Evolutionary conservation across 1,140 invertebrate species (phyloP), one percentile per base, ranked within the genome.

Genomic region (Hestina assimilis): DNA sequence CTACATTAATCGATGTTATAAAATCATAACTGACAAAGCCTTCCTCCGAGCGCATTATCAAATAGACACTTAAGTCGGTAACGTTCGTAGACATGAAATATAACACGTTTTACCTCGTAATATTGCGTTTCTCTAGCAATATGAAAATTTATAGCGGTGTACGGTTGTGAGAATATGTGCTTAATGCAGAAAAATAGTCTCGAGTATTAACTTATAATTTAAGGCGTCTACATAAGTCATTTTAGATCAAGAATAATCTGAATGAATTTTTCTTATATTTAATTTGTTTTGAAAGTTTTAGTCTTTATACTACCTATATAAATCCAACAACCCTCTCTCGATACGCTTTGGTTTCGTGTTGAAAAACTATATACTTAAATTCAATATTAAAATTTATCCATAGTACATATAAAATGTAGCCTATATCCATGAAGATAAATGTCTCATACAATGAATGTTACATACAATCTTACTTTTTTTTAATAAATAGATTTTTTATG

Each of bases 71-170:
- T 63, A 62, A 53, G 50, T 53, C 66, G 68, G 66, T 69, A 58
- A 60, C 52, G 54, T 54, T 62, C 71, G 65, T 68, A 58, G 69
- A 73, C 62, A 81, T 83, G 76, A 87, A 70, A 78, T 84, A 87
- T 77, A 72, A 69, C 73, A 75, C 74, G 80, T 79, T 83, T 81
- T 77, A 79, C 75, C 68, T 66, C 69, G 66, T 78, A 72, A 82
- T 80, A 84, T 87, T 80, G 71, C 78, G 69, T 74, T 75, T 53
- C 73, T 72, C 73, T 73, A 71, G 75, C 78, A 77, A 83, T 87
- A 87, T 87, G 72, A 83, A 87, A 87, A 84, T 87, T 87, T 87
- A 87, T 87, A 68, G 77, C 76, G 77, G 70, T 75, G 66, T 77
- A 63, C 69, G 73, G 63, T 56, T 69, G 57, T 63, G 56, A 48